Base-by-base conservation (phyloP, 92 coral and sea anemone genomes). In the Virgularia gustaviana region DNA sequence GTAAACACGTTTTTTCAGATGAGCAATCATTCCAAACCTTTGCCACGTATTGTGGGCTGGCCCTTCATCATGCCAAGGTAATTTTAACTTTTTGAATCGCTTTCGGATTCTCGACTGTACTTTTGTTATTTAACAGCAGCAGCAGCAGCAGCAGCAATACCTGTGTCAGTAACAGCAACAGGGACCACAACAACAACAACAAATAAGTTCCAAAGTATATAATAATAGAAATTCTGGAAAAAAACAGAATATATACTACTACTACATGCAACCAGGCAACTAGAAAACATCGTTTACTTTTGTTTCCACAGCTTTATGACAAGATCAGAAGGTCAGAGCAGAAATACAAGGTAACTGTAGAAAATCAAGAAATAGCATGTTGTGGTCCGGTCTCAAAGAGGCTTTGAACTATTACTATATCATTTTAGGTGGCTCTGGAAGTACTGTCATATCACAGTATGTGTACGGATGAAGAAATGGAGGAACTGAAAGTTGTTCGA, bases 61-160 rank as follows among this genome's bases (percentile, higher is more conserved):
- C 98, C 10, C 81, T 92, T 15, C 98, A 92, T 55, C 98, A 92
- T 64, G 98, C 98, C n/a, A 92, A 92, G 98, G 98, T 90, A 38
- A 73, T 76, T 33, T n/a, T n/a, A n/a, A n/a, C n/a, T n/a, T n/a
- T n/a, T n/a, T n/a, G n/a, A n/a, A n/a, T n/a, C n/a, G n/a, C n/a
- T n/a, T n/a, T n/a, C n/a, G n/a, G n/a, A n/a, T n/a, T n/a, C n/a
- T n/a, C n/a, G n/a, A n/a, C n/a, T n/a, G n/a, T n/a, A n/a, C n/a
- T n/a, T n/a, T n/a, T n/a, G n/a, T n/a, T n/a, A n/a, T n/a, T n/a
- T n/a, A n/a, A n/a, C n/a, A n/a, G n/a, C n/a, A n/a, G n/a, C n/a
- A n/a, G n/a, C n/a, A n/a, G n/a, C n/a, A n/a, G n/a, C n/a, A n/a
- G n/a, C n/a, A n/a, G n/a, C n/a, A n/a, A n/a, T n/a, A n/a, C n/a